phyloP scores from a whole-genome alignment of 2,888 invertebrate species.

The Homarus gammarus region DNA sequence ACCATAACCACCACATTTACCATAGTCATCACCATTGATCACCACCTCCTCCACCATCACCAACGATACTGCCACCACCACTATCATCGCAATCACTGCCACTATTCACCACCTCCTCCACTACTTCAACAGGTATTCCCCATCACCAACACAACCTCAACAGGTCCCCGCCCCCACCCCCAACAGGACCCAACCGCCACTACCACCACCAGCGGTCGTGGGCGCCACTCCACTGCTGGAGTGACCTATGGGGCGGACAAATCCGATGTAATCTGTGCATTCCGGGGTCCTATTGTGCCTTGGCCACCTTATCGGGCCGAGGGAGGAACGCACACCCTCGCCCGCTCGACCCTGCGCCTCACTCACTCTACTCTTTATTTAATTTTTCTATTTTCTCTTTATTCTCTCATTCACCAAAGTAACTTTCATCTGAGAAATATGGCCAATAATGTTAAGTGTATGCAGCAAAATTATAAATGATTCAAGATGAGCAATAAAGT shows the following conservation, averaged over 20 bases:
- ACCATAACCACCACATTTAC: too few species aligned
- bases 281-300: constrained; percentile 13
- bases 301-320: not conserved
- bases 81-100: not conserved
- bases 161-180: not conserved
- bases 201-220: not conserved
- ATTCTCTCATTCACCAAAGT: not conserved
- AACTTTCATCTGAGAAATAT: not conserved
- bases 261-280: constrained; percentile 37
- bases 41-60: not conserved
- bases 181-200: not conserved
- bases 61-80: too few species aligned
- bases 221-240: not conserved
- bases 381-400: constrained; percentile 5
- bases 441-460: not conserved
- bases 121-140: not conserved
- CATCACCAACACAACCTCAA: not conserved
- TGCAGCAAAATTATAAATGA: not conserved
- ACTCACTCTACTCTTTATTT: constrained; percentile 17
- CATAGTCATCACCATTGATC: not conserved
- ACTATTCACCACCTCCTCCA: not conserved
- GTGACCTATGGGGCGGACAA: constrained; percentile 39
- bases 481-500: not conserved
- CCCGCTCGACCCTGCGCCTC: not conserved
- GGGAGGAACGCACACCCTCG: not conserved